Evolutionary conservation across 2,888 invertebrate species (phyloP).

Genomic region (Stenodera caucasica): DNA sequence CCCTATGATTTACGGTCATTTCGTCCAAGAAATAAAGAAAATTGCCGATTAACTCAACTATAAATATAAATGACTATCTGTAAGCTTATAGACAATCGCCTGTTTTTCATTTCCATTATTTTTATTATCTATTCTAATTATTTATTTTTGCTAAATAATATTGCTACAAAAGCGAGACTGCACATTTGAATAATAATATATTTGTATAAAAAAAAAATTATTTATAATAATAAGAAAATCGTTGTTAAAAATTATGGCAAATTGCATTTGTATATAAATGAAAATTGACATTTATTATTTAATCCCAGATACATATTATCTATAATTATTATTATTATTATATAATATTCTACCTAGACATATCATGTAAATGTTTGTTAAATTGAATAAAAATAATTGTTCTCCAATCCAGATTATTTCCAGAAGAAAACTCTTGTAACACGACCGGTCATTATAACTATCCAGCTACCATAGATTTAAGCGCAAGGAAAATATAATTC

Average conservation of each 20-base stretch:
- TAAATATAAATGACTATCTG: conserved; percentile 9
- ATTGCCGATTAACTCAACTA: not conserved
- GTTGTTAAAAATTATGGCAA: conserved; percentile 21
- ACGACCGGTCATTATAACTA: too few relatives aligned
- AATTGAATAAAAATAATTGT: conserved; percentile 50
- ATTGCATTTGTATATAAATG: conserved; percentile 24
- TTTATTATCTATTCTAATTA: not conserved
- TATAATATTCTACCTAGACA: conserved; percentile 41
- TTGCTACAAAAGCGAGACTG: conserved; percentile 29
- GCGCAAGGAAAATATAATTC: too few relatives aligned
- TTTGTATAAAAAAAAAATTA: conserved; percentile 22
- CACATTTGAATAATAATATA: conserved; percentile 24
- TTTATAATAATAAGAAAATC: conserved; percentile 19
- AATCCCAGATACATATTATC: conserved; percentile 22
- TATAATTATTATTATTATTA: conserved; percentile 19
- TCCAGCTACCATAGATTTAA: too few relatives aligned
- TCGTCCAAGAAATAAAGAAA: not conserved
- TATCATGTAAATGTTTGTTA: conserved; percentile 53
- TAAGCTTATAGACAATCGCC: conserved; percentile 28
- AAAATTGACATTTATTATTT: conserved; percentile 13
- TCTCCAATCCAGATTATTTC: too few relatives aligned
- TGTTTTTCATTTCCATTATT: conserved; percentile 1
- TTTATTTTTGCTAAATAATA: conserved; percentile 1
- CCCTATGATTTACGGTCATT: conserved; percentile 5
- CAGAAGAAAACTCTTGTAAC: too few relatives aligned